Conservation (phyloP, 64 coral and sea anemone genomes). For the Pachyseris speciosa region DNA sequence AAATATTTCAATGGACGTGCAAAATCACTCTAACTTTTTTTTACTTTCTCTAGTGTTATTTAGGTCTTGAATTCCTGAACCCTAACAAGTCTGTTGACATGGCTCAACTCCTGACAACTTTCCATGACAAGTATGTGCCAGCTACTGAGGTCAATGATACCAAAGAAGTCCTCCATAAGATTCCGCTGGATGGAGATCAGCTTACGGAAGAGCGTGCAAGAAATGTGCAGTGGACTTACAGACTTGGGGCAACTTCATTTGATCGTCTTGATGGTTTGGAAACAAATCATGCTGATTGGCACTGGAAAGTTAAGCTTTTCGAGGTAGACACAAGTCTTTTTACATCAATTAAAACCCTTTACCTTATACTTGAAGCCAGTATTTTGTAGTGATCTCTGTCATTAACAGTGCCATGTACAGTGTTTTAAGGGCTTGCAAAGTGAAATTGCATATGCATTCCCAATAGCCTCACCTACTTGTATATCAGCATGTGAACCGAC, state of each 20-base stretch:
- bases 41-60: slow-evolving; percentile 9
- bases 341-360: too few relatives aligned
- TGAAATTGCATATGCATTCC: too few relatives aligned
- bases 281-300: slow-evolving; percentile 67
- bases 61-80: slow-evolving; percentile 47
- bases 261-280: slow-evolving; percentile 22
- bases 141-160: background rate
- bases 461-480: too few relatives aligned
- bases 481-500: too few relatives aligned
- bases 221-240: slow-evolving; percentile 32
- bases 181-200: slow-evolving; percentile 26
- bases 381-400: background rate
- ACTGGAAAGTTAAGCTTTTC: slow-evolving; percentile 22
- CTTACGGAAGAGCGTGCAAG: slow-evolving; percentile 24
- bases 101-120: slow-evolving; percentile 29
- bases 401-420: too few relatives aligned
- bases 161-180: background rate
- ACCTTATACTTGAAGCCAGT: too few relatives aligned
- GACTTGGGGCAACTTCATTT: slow-evolving; percentile 13
- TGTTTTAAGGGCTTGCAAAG: too few relatives aligned
- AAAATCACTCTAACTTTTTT: too few relatives aligned
- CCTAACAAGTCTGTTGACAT: slow-evolving; percentile 64
- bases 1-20: too few relatives aligned
- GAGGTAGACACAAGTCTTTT: too few relatives aligned
- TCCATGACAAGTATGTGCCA: slow-evolving; percentile 54